Evolutionary conservation across 2,113 vertebrate genomes (phyloP).

Genomic region (Menidia beryllina): DNA sequence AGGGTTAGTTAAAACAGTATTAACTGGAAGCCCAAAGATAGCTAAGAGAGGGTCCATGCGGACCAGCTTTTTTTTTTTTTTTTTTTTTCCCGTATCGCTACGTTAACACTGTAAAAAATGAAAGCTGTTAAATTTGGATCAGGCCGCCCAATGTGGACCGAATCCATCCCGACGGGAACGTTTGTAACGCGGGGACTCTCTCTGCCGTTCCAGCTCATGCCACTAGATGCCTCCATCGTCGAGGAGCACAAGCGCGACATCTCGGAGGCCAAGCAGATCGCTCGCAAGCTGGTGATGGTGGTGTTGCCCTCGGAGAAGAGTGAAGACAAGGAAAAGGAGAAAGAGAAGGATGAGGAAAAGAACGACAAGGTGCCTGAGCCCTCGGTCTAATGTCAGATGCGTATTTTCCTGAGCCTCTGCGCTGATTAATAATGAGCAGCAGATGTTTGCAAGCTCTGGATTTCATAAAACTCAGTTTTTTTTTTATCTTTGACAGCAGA

Average conservation of each 20-base stretch:
- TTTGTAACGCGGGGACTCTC: too few species aligned
- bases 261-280: slow-evolving; percentile 95
- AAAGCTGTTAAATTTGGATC: too few species aligned
- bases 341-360: slow-evolving; percentile 79
- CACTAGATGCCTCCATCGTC: slow-evolving; percentile 88
- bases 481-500: background rate
- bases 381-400: background rate
- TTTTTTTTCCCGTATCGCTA: too few species aligned
- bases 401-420: background rate
- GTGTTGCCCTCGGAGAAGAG: slow-evolving; percentile 88
- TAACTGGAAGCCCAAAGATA: too few species aligned
- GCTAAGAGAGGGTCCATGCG: too few species aligned
- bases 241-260: slow-evolving; percentile 95
- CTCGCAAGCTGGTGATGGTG: slow-evolving; percentile 96
- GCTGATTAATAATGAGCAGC: background rate
- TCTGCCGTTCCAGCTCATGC: slow-evolving; percentile 88
- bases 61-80: too few species aligned
- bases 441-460: background rate
- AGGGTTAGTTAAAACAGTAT: too few species aligned
- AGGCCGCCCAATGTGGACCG: too few species aligned
- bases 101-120: too few species aligned
- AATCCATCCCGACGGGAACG: too few species aligned
- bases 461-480: background rate
- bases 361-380: slow-evolving; percentile 67
- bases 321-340: slow-evolving; percentile 78